A percentile compares a stretch with the other conserved stretches of the same genome.
Conservation (phyloP, 2,113 vertebrate species). For the Urocitellus parryii region DNA sequence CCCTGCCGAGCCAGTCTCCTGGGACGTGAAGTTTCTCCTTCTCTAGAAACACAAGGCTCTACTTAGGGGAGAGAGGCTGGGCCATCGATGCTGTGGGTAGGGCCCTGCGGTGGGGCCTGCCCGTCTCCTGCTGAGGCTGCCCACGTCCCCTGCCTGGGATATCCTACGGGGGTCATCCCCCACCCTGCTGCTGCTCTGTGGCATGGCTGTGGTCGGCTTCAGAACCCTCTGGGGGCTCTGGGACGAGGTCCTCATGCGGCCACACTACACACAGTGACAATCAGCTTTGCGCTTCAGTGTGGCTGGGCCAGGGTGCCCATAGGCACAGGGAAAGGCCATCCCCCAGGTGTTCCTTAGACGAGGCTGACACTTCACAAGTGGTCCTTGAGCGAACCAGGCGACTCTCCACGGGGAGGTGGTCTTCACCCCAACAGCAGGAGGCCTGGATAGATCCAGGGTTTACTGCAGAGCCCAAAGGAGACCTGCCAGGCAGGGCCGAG, state of each 20-base stretch:
- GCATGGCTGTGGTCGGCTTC: background rate
- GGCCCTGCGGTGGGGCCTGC: background rate
- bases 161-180: background rate
- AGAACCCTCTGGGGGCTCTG: background rate
- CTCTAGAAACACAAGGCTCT: background rate
- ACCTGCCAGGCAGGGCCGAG: background rate
- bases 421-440: no score
- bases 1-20: background rate
- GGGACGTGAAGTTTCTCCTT: background rate
- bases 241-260: background rate
- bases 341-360: background rate
- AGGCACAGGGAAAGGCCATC: background rate
- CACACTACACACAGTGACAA: background rate
- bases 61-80: accelerated
- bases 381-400: background rate
- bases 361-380: background rate
- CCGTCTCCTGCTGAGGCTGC: background rate
- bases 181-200: no score
- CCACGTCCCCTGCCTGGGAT: background rate
- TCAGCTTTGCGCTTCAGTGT: background rate
- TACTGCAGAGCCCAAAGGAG: background rate
- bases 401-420: background rate
- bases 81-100: accelerated
- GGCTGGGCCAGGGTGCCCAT: background rate
- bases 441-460: background rate